Evolutionary conservation across 2,888 invertebrate genomes (phyloP), one percentile per base, ranked within the genome.

Genomic region (Chaetogeoica ovagalla): DNA sequence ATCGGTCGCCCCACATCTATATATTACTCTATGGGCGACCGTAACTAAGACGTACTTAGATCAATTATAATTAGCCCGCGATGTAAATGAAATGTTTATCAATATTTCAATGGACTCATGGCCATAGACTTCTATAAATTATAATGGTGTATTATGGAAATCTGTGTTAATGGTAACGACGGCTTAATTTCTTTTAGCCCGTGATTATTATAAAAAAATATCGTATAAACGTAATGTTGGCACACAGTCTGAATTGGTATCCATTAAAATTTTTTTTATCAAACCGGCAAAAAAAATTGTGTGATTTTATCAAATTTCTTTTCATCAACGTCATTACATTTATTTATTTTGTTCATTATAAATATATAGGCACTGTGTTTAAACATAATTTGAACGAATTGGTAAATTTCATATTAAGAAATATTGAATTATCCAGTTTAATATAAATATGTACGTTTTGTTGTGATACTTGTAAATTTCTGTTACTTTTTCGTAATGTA

Each of bases 271-370:
- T 48, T 48, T n/a, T 68, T 30, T 72, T 72, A 72, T 72, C 72
- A 72, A 60, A 72, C 72, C 72, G 72, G 60, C 60, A 30, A 60
- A 23, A 72, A n/a, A 43, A 68, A 48, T 68, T 48, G 48, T 65
- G 52, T 23, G 0, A 43, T 72, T 21, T 72, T 60, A 72, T 72
- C 59, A 59, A 30, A n/a, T 37, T 39, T 21, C 39, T 39, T 39
- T 59, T 59, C 21, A 60, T 30, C 72, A 62, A 48, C 48, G 48
- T 57, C 59, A 39, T 71, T 30, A 71, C 37, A 70, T n/a, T 57
- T n/a, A 70, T 37, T 70, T 55, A 57, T 9, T 9, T 9, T 43
- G 43, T 7, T 43, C 43, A 43, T 43, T 1, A 9, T 9, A 48
- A 1, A 11, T 13, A 48, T 48, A 11, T 48, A 48, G n/a, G n/a